Evolutionary conservation across 2,113 vertebrate species (phyloP).

Genomic region (Athene cunicularia): DNA sequence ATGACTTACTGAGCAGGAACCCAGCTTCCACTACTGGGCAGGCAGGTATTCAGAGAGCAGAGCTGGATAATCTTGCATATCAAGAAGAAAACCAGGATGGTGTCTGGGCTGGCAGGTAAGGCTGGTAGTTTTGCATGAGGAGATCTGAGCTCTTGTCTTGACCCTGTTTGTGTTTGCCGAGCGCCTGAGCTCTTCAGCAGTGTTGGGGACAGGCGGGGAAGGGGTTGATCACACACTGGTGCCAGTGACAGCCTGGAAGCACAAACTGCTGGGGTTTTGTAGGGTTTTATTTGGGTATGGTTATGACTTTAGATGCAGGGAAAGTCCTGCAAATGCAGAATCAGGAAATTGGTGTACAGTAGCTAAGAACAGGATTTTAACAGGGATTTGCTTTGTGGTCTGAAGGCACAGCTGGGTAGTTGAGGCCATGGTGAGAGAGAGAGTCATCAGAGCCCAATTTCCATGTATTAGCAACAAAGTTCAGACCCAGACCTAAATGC

Average conservation of each 20-base stretch:
- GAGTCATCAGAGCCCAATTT: neutral
- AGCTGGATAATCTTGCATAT: neutral
- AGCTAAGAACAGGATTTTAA: neutral
- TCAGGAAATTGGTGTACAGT: neutral
- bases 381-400: neutral
- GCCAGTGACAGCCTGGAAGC: neutral
- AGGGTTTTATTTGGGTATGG: neutral
- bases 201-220: rapidly evolving
- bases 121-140: neutral
- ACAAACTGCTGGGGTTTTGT: neutral
- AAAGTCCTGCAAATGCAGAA: neutral
- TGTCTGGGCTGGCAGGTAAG: neutral
- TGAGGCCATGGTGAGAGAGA: neutral
- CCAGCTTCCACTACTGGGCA: neutral
- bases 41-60: neutral
- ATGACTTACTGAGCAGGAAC: neutral
- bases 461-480: neutral
- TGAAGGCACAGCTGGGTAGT: rapidly evolving
- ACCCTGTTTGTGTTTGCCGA: neutral
- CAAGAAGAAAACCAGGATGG: neutral
- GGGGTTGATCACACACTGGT: neutral
- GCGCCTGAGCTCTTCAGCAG: neutral
- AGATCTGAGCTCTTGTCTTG: neutral
- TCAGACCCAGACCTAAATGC: neutral
- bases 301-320: neutral